Evolutionary conservation across 2,797 vertebrate species (phyloP).

Genomic region (Crenichthys baileyi): DNA sequence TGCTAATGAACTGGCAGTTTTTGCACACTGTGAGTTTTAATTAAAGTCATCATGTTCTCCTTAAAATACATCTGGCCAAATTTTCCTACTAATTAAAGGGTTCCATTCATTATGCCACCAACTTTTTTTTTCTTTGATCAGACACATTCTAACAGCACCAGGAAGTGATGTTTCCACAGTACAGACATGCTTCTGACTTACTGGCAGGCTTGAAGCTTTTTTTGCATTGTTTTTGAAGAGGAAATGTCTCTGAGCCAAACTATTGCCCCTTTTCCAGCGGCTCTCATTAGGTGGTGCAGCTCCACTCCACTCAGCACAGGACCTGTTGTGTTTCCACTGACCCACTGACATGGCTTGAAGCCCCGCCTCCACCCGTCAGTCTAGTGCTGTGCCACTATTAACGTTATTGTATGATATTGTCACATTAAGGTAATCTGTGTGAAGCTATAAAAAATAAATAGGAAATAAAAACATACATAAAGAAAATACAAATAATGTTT

Average conservation of each 20-base stretch:
- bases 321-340: too few species aligned
- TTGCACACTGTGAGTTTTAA: constrained; percentile 34
- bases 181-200: constrained; percentile 39
- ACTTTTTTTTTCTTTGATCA: background rate
- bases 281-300: too few species aligned
- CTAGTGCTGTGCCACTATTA: too few species aligned
- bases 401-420: too few species aligned
- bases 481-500: too few species aligned
- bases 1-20: constrained; percentile 8
- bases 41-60: constrained; percentile 31
- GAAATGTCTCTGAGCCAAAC: constrained; percentile 25
- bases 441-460: too few species aligned
- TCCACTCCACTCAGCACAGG: too few species aligned
- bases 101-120: constrained; percentile 20
- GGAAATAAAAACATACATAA: too few species aligned
- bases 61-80: constrained; percentile 24
- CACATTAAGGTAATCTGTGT: too few species aligned
- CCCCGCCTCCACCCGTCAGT: too few species aligned
- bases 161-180: constrained; percentile 4
- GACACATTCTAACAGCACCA: background rate
- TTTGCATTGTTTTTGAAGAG: constrained; percentile 4
- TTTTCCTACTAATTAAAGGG: constrained; percentile 18
- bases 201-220: constrained; percentile 31
- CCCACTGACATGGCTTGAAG: too few species aligned
- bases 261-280: background rate